Evolutionary conservation across 2,113 vertebrate species (phyloP).

Genomic region (Prunella himalayana): DNA sequence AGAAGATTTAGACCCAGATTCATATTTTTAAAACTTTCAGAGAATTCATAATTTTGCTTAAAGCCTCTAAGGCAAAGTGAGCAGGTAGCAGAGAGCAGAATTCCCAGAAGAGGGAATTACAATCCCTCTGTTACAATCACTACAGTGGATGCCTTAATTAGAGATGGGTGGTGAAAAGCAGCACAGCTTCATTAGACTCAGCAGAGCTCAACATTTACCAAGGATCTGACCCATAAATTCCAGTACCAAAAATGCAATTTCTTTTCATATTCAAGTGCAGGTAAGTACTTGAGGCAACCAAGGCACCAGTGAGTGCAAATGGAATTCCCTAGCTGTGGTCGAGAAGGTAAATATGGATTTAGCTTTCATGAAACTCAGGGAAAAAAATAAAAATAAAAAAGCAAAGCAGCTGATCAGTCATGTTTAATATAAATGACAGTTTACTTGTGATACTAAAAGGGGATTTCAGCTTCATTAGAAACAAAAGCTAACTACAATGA

Average conservation of each 20-base stretch:
- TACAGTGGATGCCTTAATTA: neutral
- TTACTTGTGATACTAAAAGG: neutral
- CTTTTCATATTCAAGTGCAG: neutral
- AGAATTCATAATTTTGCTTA: neutral
- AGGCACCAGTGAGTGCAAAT: neutral
- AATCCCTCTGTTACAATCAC: neutral
- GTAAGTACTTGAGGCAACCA: neutral
- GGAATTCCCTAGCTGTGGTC: neutral
- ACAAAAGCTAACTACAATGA: neutral
- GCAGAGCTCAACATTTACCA: neutral
- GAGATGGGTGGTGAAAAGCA: neutral
- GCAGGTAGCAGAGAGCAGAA: neutral
- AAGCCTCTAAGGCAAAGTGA: neutral
- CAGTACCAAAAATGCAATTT: neutral
- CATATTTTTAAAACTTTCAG: neutral
- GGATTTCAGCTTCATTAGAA: neutral
- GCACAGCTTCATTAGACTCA: neutral
- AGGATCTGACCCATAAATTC: neutral
- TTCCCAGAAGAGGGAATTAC: neutral
- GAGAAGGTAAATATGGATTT: neutral
- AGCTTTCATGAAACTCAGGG: neutral
- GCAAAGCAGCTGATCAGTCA: neutral
- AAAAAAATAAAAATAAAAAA: accelerated
- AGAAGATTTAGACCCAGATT: neutral
- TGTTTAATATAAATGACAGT: neutral